Base-by-base conservation (phyloP, 2,888 invertebrate species). In the Tinea pellionella region DNA sequence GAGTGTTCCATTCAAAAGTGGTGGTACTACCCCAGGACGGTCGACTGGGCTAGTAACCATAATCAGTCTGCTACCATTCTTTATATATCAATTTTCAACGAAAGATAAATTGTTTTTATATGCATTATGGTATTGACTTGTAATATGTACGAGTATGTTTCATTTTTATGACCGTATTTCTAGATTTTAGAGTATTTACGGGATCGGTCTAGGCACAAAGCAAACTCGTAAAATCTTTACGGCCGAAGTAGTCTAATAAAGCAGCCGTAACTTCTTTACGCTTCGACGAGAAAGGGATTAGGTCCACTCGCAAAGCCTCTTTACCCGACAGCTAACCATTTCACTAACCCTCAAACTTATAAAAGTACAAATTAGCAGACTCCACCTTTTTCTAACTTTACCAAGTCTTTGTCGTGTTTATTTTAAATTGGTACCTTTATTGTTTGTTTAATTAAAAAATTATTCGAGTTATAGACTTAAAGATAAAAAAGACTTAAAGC, bases 191-290 rank as follows among this genome's bases (percentile, higher is more conserved):
- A 37, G 37, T 9, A 37, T 37, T 37, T 37, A 37, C 37, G 16
- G 16, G 47, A 47, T 47, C 47, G 47, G 47, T 47, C 47, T 47
- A 47, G 47, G 47, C 47, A 47, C 47, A 47, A 47, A 47, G 16
- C 47, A 47, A 47, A 47, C 62, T 72, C 73, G 68, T 77, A 73
- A 77, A 77, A 73, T 68, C 64, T 75, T 75, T 73, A 74, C 70
- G 64, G 67, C 65, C 64, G 66, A 67, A 67, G 66, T 64, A 63
- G 62, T 67, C 65, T 63, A 66, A 64, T 70, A 67, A 69, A 68
- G 65, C 65, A 60, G 67, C 67, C 64, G 66, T 71, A 70, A 72
- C 68, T 68, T 63, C 66, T 73, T 68, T 70, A 68, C 67, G 67
- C 65, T 70, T 69, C 66, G 67, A 67, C 67, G 67, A 66, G 65